phyloP scores from a whole-genome alignment of 2,113 vertebrate species.

The Elgaria multicarinata region DNA sequence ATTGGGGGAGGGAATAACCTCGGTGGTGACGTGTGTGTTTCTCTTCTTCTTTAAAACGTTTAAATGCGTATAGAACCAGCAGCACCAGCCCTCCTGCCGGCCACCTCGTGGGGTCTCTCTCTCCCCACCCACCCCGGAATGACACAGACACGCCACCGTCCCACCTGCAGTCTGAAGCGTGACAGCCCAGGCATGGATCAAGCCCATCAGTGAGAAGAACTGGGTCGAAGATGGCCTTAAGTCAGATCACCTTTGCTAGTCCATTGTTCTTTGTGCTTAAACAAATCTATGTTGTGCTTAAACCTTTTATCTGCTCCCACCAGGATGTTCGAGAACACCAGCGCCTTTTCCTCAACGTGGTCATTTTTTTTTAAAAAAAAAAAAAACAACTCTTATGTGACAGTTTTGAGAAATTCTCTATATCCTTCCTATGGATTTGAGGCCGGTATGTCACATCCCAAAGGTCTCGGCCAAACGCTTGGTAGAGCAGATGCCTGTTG shows the following conservation, averaged over 20 bases:
- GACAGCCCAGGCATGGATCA: not conserved
- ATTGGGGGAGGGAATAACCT: too few species aligned
- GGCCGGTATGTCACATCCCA: not conserved
- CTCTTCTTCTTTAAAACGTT: not conserved
- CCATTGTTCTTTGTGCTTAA: constrained; percentile 74
- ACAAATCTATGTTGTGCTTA: constrained; percentile 72
- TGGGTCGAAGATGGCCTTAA: constrained; percentile 4
- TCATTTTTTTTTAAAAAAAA: too few species aligned
- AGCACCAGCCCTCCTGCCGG: not conserved
- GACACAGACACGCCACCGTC: not conserved
- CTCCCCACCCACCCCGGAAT: not conserved
- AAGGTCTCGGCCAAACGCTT: constrained; percentile 25
- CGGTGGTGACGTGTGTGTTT: too few species aligned
- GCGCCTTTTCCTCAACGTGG: not conserved
- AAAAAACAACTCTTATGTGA: not conserved
- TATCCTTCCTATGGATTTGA: constrained; percentile 16
- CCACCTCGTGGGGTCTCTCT: not conserved
- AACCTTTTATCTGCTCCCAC: constrained; percentile 40
- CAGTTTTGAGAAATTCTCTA: not conserved
- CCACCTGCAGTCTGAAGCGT: not conserved
- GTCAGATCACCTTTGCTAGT: constrained; percentile 36
- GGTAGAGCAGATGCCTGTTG: constrained; percentile 49
- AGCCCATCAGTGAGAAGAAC: too few species aligned
- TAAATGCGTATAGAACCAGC: not conserved
- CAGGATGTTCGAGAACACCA: constrained; percentile 9